phyloP scores from a whole-genome alignment of 53 echinoderm and acorn worm genomes.

The Echinometra lucunter region DNA sequence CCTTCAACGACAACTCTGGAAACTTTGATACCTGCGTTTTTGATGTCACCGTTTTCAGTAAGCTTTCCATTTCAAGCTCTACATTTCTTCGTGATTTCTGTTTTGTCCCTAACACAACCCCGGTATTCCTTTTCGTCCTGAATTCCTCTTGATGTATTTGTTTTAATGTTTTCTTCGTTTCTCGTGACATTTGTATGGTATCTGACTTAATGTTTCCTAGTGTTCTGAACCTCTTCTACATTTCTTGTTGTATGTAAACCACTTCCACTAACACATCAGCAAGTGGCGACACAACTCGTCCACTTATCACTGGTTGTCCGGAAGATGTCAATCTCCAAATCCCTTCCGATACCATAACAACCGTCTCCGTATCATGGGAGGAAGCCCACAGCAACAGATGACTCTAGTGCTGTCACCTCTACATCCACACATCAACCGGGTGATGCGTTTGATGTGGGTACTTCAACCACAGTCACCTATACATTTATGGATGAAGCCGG shows the following conservation, averaged over 20 bases:
- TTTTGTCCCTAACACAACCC: too few relatives aligned
- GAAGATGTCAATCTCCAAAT: conserved; percentile 52
- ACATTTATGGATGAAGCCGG: conserved; percentile 76
- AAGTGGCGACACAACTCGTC: conserved; percentile 50
- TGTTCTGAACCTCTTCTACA: neutral
- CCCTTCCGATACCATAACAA: conserved; percentile 12
- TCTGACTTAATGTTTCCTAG: neutral
- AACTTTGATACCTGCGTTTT: conserved; percentile 12
- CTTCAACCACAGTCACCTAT: conserved; percentile 73
- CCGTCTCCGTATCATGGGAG: conserved; percentile 73
- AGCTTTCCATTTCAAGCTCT: neutral
- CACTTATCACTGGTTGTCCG: conserved; percentile 66
- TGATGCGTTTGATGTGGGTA: conserved; percentile 60
- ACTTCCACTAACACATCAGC: conserved; percentile 4
- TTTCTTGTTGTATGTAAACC: neutral
- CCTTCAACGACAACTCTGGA: conserved; percentile 37
- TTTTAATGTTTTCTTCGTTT: neutral
- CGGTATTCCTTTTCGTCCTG: neutral
- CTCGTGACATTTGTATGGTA: neutral
- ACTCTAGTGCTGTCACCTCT: conserved; percentile 77
- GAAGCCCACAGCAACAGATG: conserved; percentile 77
- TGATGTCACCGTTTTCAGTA: neutral
- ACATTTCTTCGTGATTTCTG: too few relatives aligned
- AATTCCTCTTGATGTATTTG: neutral
- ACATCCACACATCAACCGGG: conserved; percentile 73